These are phyloP conservation scores for Quadriops clusia DNA, from an alignment of 2,888 invertebrate species.

Conservation along the genomic window DNA sequence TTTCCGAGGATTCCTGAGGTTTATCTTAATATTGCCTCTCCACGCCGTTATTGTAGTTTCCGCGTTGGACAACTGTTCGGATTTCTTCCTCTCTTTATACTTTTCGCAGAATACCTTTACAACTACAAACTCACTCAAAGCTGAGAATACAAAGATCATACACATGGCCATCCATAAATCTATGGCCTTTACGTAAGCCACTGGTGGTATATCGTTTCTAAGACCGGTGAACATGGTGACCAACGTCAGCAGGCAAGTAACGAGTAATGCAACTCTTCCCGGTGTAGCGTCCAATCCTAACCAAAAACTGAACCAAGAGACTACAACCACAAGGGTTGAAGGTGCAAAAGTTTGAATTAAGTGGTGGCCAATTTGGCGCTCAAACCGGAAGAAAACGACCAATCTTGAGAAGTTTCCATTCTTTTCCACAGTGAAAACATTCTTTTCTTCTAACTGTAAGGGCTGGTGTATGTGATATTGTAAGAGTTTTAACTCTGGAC, in stretches of 20 bases:
- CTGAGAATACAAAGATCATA: slow-evolving; percentile 77
- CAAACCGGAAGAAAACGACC: slow-evolving; percentile 67
- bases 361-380: slow-evolving; percentile 74
- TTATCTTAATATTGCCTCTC: slow-evolving; percentile 21
- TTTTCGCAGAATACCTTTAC: slow-evolving; percentile 70
- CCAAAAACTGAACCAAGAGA: slow-evolving; percentile 85
- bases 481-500: slow-evolving; percentile 65
- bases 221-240: slow-evolving; percentile 80
- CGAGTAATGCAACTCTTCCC: slow-evolving; percentile 66
- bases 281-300: slow-evolving; percentile 74
- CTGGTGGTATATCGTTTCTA: slow-evolving; percentile 71
- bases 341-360: slow-evolving; percentile 78
- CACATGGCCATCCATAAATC: slow-evolving; percentile 85
- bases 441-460: slow-evolving; percentile 55
- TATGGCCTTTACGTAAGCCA: slow-evolving; percentile 77
- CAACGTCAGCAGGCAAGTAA: slow-evolving; percentile 73
- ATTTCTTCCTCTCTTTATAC: slow-evolving; percentile 51
- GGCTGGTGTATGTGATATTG: slow-evolving; percentile 71
- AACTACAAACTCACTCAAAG: slow-evolving; percentile 71
- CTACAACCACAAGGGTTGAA: slow-evolving; percentile 67
- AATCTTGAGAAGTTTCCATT: slow-evolving; percentile 70
- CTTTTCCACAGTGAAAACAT: slow-evolving; percentile 64
- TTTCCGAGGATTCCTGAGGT: no score
- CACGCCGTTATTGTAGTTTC: slow-evolving; percentile 25
- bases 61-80: no score